Percentiles rank a stretch among this genome's conserved stretches.
These are phyloP conservation scores for Sitobion miscanthi DNA, from an alignment of 1,140 invertebrate genomes.

Conservation along the genomic window DNA sequence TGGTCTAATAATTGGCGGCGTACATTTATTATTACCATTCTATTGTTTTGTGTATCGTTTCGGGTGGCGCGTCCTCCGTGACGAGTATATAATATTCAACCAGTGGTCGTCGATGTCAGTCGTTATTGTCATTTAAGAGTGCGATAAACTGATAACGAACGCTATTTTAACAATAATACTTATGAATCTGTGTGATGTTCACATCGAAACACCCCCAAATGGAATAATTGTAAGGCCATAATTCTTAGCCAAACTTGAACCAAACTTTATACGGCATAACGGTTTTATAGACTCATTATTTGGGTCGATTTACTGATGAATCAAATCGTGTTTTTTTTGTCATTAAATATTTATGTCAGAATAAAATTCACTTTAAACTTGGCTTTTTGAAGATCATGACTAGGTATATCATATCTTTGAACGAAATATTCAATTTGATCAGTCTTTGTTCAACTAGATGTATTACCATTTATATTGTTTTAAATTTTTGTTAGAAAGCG, in stretches of 20 bases:
- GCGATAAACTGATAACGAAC: background rate
- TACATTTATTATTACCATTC: background rate
- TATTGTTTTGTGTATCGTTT: background rate
- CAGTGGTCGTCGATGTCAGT: background rate
- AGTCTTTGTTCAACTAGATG: background rate
- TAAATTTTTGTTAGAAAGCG: background rate
- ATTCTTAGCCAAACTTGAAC: background rate
- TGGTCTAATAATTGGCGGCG: background rate
- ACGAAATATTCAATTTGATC: background rate
- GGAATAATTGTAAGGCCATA: background rate
- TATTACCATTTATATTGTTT: background rate
- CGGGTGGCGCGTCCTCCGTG: background rate
- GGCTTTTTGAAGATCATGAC: background rate
- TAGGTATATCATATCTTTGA: background rate
- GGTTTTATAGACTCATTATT: background rate
- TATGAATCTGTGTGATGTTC: background rate
- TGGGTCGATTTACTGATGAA: too few species aligned
- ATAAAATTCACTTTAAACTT: background rate
- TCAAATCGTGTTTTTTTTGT: too few species aligned
- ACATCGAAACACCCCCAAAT: background rate
- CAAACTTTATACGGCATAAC: background rate
- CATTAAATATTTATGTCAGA: background rate
- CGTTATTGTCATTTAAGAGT: background rate
- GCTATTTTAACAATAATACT: background rate
- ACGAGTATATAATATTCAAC: background rate